A percentile compares a stretch with the other conserved stretches of the same genome.
These are phyloP conservation scores for Pandemis cinnamomeana DNA, from an alignment of 2,888 invertebrate species.

Conservation along the genomic window DNA sequence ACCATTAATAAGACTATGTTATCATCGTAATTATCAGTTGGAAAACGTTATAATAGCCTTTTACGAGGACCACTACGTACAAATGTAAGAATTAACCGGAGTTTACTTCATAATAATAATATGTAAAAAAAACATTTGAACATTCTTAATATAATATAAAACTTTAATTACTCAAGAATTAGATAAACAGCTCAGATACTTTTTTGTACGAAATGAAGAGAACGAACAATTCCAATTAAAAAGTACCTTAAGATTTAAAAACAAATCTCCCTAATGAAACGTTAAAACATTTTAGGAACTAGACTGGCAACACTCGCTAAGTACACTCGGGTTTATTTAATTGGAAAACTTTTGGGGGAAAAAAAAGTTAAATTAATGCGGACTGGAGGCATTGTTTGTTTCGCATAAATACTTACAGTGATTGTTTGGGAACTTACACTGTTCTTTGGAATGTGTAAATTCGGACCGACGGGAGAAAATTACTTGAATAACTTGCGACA, in stretches of 20 bases:
- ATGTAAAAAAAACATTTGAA: background rate
- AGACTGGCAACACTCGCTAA: conserved; percentile 30
- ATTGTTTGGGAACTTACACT: conserved; percentile 18
- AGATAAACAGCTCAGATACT: background rate
- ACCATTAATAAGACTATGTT: too few relatives aligned
- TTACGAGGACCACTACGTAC: too few relatives aligned
- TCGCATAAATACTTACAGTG: conserved; percentile 30
- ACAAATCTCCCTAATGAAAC: conserved; percentile 34
- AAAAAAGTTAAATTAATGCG: conserved; percentile 38
- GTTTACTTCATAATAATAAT: too few relatives aligned
- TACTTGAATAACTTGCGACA: background rate
- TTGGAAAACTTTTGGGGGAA: conserved; percentile 35
- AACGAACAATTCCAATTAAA: conserved; percentile 35
- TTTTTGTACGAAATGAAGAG: conserved; percentile 7
- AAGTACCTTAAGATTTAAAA: conserved; percentile 28
- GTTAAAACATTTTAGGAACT: conserved; percentile 28
- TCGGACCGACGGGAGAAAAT: background rate
- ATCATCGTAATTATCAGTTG: too few relatives aligned
- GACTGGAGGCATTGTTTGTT: conserved; percentile 26
- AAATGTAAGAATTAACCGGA: too few relatives aligned
- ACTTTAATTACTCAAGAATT: background rate
- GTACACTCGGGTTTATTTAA: conserved; percentile 36
- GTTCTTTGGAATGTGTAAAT: conserved; percentile 7
- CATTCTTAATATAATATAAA: background rate
- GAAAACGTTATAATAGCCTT: too few relatives aligned